Evolutionary conservation across 2,113 vertebrate species (phyloP), one percentile per base, ranked within the genome.

Genomic region (Rhizomys pruinosus): DNA sequence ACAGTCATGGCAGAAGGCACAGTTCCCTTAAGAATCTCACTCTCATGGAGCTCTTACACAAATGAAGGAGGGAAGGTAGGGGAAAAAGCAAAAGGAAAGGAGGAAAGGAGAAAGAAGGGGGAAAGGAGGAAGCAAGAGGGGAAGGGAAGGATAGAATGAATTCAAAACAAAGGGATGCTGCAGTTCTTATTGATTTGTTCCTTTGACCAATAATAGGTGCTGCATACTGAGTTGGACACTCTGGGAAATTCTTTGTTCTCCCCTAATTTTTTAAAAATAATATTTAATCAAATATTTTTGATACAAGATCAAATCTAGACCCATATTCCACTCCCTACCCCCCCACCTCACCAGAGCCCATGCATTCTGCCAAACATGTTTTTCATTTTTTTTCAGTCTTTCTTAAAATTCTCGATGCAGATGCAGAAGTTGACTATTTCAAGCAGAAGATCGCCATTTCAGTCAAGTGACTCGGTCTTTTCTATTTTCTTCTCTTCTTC

Each of bases 131-230:
- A 10, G 39, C 2, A 3, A 0, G 9, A 0, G 4, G 27, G 29
- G 13, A 47, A 34, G 25, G 16, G 13, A 13, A 34, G 32, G 5
- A 1, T 13, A 17, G 55, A 81, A 85, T 34, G 71, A 61, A 79
- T 61, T n/a, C 5, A 84, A 88, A 88, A 47, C 55, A 16, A 88
- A 47, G 27, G 32, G 80, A 74, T 73, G 47, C 0, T 82, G 0
- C 7, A 37, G 34, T 94, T 81, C 19, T 77, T 82, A 80, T 42
- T 87, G 9, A 80, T 69, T 84, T 27, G 8, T 89, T 81, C 55
- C 57, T 27, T 95, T 93, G n/a, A 89, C 73, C 68, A 79, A 69
- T 87, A 64, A 37, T 52, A 61, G 29, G 22, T 73, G 44, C 86
- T 78, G 57, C 4, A 84, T 19, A 29, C 22, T 85, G 5, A 80